Conservation (phyloP, 2,888 invertebrate species). For the Drosophila cyrtoloma region DNA sequence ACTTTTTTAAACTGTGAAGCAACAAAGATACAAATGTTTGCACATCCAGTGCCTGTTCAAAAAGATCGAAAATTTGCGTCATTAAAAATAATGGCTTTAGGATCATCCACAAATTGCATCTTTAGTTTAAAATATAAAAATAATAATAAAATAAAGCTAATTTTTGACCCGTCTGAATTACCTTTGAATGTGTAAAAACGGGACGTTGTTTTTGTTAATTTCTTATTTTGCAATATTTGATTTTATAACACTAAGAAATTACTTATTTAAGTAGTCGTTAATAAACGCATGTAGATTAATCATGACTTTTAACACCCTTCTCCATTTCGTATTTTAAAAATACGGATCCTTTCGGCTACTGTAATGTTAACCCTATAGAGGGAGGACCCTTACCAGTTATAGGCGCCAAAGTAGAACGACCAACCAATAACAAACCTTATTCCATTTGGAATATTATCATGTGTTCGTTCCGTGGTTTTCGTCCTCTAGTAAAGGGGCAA, state of each 20-base stretch:
- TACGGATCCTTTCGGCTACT: conserved; percentile 2
- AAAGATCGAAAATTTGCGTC: conserved; percentile 2
- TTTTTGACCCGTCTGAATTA: conserved; percentile 8
- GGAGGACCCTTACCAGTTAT: conserved; percentile 50
- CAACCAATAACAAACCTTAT: conserved; percentile 66
- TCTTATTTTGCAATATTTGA: not conserved
- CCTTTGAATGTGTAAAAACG: not conserved
- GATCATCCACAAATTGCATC: not conserved
- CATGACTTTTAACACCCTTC: not conserved
- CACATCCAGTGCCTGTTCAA: not conserved
- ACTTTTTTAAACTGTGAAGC: not conserved
- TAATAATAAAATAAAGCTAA: not conserved
- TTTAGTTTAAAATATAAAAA: not conserved
- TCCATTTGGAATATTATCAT: conserved; percentile 19
- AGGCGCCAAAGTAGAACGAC: conserved; percentile 40
- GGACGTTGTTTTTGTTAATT: not conserved
- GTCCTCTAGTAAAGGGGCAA: conserved; percentile 35
- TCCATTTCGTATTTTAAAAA: conserved; percentile 1
- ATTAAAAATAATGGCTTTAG: not conserved
- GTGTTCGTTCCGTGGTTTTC: conserved; percentile 38
- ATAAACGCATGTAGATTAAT: not conserved
- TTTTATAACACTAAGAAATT: not conserved
- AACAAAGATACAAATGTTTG: conserved; percentile 4
- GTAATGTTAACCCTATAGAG: conserved; percentile 5
- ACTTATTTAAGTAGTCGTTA: not conserved